Base-by-base conservation (phyloP, 2,113 vertebrate genomes). In the Natator depressus region DNA sequence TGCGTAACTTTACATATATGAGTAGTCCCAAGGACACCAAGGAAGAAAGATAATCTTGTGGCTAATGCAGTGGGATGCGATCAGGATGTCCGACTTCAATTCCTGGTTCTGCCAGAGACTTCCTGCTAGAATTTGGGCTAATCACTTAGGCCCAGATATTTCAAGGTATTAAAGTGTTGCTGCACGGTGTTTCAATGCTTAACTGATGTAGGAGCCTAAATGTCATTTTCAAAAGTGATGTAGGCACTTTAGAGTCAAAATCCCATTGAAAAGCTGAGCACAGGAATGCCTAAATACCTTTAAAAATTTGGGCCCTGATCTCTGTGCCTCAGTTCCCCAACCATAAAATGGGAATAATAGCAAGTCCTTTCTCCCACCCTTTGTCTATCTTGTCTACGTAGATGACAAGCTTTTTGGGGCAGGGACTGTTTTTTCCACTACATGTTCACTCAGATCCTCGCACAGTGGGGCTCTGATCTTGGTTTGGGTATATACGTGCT, bases 361-460 rank as follows among this genome's bases (percentile, higher is more conserved):
- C 3, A 8, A 1, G 35, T 29, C 14, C 2, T 20, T 50, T 31
- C 38, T 75, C 20, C 38, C 10, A 22, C n/a, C 38, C 8, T 42
- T 38, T 75, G 20, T 42, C 38, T 25, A 22, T 46, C 72, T 46
- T 25, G 22, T 24, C 72, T 72, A 38, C 29, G 38, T 72, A 38
- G n/a, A 72, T 17, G 22, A 72, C 8, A 62, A 62, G 29, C 57
- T 69, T 78, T 84, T 92, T 38, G 20, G 49, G 65, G 10, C 10
- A 90, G 4, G 17, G 72, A 31, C 91, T 2, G 1, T 89, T 88
- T 19, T 8, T 14, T 4, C 55, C 47, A 62, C 38, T 65, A 57
- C 47, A 82, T 47, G 47, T 16, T 94, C 84, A 91, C 47, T 47
- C 95, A 31, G 84, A 93, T 91, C 84, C 59, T 90, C 85, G 80